Percentiles rank a stretch among this genome's conserved stretches.
Evolutionary conservation across 2,113 vertebrate genomes (phyloP).

Genomic region (Pandion haliaetus): DNA sequence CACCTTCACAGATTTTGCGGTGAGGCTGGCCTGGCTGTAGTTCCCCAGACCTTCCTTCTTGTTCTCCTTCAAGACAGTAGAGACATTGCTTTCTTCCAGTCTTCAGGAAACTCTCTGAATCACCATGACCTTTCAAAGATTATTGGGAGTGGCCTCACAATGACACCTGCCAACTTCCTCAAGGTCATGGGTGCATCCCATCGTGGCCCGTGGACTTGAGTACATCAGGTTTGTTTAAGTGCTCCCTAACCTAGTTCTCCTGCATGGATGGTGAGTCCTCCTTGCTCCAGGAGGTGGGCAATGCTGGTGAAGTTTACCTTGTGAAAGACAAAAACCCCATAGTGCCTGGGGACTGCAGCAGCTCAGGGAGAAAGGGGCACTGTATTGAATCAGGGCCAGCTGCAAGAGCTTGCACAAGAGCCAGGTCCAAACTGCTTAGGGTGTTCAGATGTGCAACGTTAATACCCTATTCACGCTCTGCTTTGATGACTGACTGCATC

Average conservation of each 20-base stretch:
- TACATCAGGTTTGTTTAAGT: background rate
- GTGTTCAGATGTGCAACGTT: background rate
- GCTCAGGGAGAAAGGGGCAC: background rate
- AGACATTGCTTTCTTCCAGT: background rate
- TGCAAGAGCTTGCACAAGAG: background rate
- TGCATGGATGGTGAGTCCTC: background rate
- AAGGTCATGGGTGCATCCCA: background rate
- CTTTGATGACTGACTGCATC: background rate
- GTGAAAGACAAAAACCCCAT: background rate
- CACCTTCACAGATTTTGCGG: background rate
- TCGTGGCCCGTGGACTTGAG: rapidly evolving
- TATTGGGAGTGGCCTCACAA: background rate
- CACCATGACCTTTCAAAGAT: background rate
- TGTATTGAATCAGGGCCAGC: background rate
- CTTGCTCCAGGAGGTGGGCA: background rate
- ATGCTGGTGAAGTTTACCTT: background rate
- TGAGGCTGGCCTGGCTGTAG: background rate
- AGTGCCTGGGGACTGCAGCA: background rate
- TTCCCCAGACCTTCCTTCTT: background rate
- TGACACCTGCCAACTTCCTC: background rate
- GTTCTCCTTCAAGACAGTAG: background rate
- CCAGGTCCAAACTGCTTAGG: background rate
- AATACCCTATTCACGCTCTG: background rate
- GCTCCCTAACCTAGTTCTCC: background rate
- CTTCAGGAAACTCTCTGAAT: background rate